Conservation (phyloP, 2,797 vertebrate genomes). For the Vultur gryphus region DNA sequence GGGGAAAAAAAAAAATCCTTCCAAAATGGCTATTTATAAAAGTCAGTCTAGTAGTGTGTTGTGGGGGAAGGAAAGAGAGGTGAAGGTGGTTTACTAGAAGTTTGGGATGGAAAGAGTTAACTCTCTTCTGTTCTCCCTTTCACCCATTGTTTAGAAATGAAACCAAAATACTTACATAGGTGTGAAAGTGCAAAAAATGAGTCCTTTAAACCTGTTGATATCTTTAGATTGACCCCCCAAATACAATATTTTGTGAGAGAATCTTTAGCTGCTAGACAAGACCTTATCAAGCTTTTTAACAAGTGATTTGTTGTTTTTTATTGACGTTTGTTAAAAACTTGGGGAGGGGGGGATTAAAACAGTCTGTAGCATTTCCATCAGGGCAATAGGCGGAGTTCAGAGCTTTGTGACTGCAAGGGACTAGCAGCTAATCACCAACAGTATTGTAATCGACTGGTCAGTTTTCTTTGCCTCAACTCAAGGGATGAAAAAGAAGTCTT, state of each 20-base stretch:
- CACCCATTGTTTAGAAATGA: background rate
- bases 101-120: slow-evolving; percentile 4
- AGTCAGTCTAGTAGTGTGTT: slow-evolving; percentile 63
- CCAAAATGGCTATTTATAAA: slow-evolving; percentile 77
- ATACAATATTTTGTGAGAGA: background rate
- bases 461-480: background rate
- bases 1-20: slow-evolving; percentile 21
- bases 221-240: background rate
- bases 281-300: background rate
- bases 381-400: background rate
- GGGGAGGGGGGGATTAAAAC: background rate
- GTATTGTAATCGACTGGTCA: background rate
- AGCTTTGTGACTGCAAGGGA: background rate
- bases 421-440: background rate
- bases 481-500: background rate
- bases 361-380: background rate
- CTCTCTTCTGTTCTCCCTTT: background rate
- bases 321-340: background rate
- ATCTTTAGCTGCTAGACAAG: background rate
- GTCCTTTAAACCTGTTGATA: background rate
- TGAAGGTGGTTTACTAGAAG: background rate
- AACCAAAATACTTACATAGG: background rate
- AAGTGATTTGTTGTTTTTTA: background rate
- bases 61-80: background rate
- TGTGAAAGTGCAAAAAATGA: background rate